Evolutionary conservation across 2,888 invertebrate genomes (phyloP), one percentile per base, ranked within the genome.

Genomic region (Rhabditophanes sp.): DNA sequence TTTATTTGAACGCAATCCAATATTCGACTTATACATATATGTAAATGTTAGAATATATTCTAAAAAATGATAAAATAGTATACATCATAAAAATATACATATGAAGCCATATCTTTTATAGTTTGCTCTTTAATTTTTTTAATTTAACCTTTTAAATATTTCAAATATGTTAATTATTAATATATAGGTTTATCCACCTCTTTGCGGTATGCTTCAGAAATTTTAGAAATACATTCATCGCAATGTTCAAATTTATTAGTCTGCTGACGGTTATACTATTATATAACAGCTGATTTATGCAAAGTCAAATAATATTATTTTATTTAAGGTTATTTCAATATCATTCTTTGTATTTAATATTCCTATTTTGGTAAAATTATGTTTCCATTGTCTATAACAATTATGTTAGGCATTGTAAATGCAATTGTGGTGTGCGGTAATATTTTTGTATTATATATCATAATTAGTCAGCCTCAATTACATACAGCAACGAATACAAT

Each of bases 401-500:
- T 45, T 17, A 23, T 29, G 16, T 41, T 58, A 24, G 50, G 54
- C 26, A 35, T 46, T 28, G 56, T 60, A 17, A 52, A 60, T 35
- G 39, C 53, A 26, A 33, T 49, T 29, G 57, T 60, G 11, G 58
- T 61, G 20, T 50, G 55, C 39, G 61, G 61, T 30, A 61, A 61
- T 37, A 38, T 57, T 16, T 46, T 57, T 32, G 61, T 61, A 11
- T 44, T 62, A 25, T 61, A 59, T 37, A 44, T 60, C 12, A 43
- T 60, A 26, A 41, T 60, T 31, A 33, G 34, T 6, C 56, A 55
- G 34, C 49, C 50, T 28, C 44, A 50, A 14, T 74, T 93, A 49
- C 76, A 87, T 53, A 84, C 83, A 50, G 85, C 88, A 53, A 93
- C 88, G 44, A 93, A 93, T 69, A 76, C 83, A 65, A 87, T 93